Evolutionary conservation across 2,113 vertebrate genomes (phyloP), one percentile per base, ranked within the genome.

Genomic region (Loxodonta africana): DNA sequence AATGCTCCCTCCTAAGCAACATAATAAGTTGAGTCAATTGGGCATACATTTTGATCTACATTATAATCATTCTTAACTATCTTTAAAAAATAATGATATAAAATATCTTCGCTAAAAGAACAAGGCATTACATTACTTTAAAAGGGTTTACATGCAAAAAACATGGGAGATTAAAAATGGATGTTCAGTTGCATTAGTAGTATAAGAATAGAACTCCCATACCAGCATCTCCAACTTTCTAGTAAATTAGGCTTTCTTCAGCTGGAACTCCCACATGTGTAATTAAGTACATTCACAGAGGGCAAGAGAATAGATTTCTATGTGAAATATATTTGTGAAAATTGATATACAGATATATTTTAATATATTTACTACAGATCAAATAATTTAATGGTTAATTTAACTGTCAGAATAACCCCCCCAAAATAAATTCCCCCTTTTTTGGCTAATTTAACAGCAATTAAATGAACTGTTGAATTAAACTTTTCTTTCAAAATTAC

Each of bases 381-480:
- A 95, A 82, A 93, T 96, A 84, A 97, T 93, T 83, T 46, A 93
- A 83, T 67, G 37, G 12, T 85, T 90, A 92, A 94, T 81, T 94
- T 81, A 90, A 95, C 2, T 33, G 83, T 86, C 14, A 76, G 62
- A 92, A 87, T 74, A 96, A 83, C 3, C 6, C 28, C 28, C 65
- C 28, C 37, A 57, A 92, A 63, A 51, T 82, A 77, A 62, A 3
- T 65, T 67, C 67, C 14, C 51, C 21, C 17, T 30, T 63, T 81
- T 88, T 96, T 83, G 26, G 57, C 5, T 94, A 95, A 96, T 87
- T 96, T 92, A 95, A 96, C 9, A 95, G 57, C 33, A 96, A 87
- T 48, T 67, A 46, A 96, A 91, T 69, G n/a, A 76, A 87, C 65
- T 91, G 14, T 76, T 95, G 94, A 94, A 71, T 41, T 37, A 53